Percentiles rank a stretch among this genome's conserved stretches.
phyloP scores from a whole-genome alignment of 1,140 invertebrate species.

The Lanistes nyassanus region DNA sequence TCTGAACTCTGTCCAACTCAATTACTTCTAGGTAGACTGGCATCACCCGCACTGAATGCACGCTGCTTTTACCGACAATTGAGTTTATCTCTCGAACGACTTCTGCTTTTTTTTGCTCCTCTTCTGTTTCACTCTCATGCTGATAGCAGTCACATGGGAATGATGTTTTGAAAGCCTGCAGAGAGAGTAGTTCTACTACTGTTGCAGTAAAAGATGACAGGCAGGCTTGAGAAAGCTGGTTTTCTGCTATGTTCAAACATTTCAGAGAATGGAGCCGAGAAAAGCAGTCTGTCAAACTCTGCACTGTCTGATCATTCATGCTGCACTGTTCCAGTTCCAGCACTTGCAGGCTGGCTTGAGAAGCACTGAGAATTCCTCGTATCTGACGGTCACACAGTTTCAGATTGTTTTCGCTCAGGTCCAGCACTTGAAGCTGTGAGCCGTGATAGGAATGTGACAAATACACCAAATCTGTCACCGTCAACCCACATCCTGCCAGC shows the following conservation, averaged over 20 bases:
- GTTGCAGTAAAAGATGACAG: background rate
- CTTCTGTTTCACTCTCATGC: background rate
- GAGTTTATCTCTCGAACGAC: background rate
- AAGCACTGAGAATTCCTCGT: constrained; percentile 28
- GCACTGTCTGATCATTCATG: constrained; percentile 27
- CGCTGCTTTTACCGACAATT: background rate
- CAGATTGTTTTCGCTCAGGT: constrained; percentile 55
- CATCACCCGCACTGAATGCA: background rate
- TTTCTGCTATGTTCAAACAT: constrained; percentile 40
- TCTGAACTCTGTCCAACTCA: constrained; percentile 11
- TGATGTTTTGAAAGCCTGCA: constrained; percentile 15
- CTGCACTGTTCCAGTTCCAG: constrained; percentile 42
- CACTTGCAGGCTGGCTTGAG: constrained; percentile 25
- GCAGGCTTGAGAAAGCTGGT: constrained; percentile 13
- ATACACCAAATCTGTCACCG: constrained; percentile 44
- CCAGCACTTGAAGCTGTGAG: constrained; percentile 42
- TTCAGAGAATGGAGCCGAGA: constrained; percentile 25
- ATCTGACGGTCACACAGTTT: constrained; percentile 25
- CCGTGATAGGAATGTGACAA: constrained; percentile 42
- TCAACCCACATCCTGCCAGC: constrained; percentile 48
- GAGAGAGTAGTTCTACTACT: background rate
- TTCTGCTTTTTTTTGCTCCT: background rate
- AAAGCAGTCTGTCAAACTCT: constrained; percentile 20
- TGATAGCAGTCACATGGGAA: constrained; percentile 15
- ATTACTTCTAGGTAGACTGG: background rate